Evolutionary conservation across 2,797 vertebrate species (phyloP), one percentile per base, ranked within the genome.

Genomic region (Danio albolineatus): DNA sequence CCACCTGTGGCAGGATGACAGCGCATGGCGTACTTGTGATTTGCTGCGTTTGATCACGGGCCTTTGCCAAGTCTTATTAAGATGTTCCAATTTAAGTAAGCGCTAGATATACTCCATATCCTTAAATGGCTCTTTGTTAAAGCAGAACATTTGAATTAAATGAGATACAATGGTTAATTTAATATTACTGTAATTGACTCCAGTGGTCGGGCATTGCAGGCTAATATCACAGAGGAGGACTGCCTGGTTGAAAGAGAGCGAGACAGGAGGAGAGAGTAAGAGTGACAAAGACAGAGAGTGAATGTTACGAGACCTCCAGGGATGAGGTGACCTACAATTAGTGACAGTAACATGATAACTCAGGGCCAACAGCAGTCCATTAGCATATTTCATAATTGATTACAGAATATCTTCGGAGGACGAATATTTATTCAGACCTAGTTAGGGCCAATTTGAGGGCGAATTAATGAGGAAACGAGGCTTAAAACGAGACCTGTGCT

Each of bases 301-400:
- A 78, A 72, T 64, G 78, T 67, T 76, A 66, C 65, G 57, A 78
- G 78, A 79, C 77, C 85, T 79, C 83, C 38, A 67, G 85, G 80
- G 83, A 82, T 44, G 75, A 71, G 71, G 79, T 80, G 85, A 86
- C 83, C 85, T 86, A 84, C 83, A 86, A 84, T 86, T 83, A 86
- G 83, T 81, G 83, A 81, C 78, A 84, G 82, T 84, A 81, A 81
- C 57, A 62, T 83, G 80, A 81, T 81, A 86, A 80, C 80, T 83
- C 72, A 81, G 78, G 83, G 83, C 85, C 80, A 81, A 74, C 78
- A 79, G 85, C 75, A 49, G 48, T 70, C 43, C 4, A 82, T 84
- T 86, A 83, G 72, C 85, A 86, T 86, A 84, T 84, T 86, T 86
- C 72, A 81, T 86, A 84, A 86, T 86, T 84, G 85, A 84, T 86